These are phyloP conservation scores for Pelagia noctiluca DNA, from an alignment of 30 jellyfish, hydroid and myxozoan species.

Conservation along the genomic window DNA sequence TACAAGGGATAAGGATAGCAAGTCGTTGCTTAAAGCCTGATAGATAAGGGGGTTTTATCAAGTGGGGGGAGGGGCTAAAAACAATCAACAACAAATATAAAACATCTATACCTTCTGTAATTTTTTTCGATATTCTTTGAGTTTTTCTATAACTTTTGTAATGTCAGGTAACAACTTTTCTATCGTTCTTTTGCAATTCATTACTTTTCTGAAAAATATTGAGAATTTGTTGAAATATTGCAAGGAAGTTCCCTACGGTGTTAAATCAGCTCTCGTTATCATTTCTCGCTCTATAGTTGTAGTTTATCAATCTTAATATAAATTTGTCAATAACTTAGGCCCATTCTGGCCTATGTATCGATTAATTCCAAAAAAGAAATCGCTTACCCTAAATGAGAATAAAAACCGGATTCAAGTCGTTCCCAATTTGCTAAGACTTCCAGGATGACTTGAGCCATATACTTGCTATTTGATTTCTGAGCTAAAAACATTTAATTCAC, in stretches of 20 bases:
- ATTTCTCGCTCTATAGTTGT: not conserved
- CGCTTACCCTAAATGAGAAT: slow-evolving; percentile 52
- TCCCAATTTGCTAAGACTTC: slow-evolving; percentile 56
- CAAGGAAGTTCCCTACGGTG: not conserved
- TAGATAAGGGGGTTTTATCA: not conserved
- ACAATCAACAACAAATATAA: no score
- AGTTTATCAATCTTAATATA: not conserved
- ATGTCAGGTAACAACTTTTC: slow-evolving; percentile 49
- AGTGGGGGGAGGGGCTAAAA: not conserved
- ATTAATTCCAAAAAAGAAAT: not conserved
- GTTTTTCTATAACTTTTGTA: not conserved
- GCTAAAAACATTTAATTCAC: not conserved
- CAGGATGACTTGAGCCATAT: slow-evolving; percentile 23
- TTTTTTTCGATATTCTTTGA: slow-evolving; percentile 27
- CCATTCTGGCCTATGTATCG: not conserved
- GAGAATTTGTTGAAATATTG: not conserved
- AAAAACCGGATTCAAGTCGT: slow-evolving; percentile 33
- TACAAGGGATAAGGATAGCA: no score
- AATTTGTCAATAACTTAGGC: not conserved
- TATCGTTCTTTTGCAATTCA: slow-evolving; percentile 41
- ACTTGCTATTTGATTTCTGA: slow-evolving; percentile 37
- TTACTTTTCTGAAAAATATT: slow-evolving; percentile 36
- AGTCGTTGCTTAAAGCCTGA: not conserved
- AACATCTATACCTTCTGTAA: slow-evolving; percentile 23
- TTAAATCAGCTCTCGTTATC: not conserved